These are phyloP conservation scores for Sus cebifrons DNA, from an alignment of 2,797 vertebrate genomes.

Conservation along the genomic window DNA sequence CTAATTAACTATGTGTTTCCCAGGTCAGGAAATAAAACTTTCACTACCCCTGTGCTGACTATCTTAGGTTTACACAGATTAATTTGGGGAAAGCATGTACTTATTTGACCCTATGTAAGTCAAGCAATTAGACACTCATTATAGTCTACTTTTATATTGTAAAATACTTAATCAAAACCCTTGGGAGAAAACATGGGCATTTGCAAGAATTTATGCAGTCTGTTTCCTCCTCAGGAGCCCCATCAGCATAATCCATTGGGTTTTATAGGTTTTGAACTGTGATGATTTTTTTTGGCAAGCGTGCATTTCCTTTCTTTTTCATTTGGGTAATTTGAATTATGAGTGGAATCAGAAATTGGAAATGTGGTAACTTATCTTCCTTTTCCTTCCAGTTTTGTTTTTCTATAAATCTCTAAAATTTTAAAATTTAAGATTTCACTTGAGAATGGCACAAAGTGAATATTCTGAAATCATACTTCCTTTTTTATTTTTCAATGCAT, in stretches of 20 bases:
- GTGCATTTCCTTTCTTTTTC: slow-evolving; percentile 11
- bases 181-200: not conserved
- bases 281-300: not conserved
- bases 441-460: not conserved
- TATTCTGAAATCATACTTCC: not conserved
- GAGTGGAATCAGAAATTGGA: not conserved
- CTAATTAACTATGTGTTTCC: slow-evolving; percentile 95
- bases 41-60: slow-evolving; percentile 85
- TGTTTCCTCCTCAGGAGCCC: fast-evolving
- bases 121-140: slow-evolving; percentile 87
- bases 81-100: slow-evolving; percentile 85
- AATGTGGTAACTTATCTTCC: not conserved
- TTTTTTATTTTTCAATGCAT: not conserved
- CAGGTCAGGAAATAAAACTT: slow-evolving; percentile 92
- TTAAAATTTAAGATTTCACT: not conserved
- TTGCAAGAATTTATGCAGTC: not conserved
- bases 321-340: not conserved
- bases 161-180: slow-evolving; percentile 81
- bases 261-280: not conserved
- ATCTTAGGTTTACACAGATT: slow-evolving; percentile 89
- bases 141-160: slow-evolving; percentile 75
- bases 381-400: not conserved
- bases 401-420: not conserved
- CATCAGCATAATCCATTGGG: not conserved
- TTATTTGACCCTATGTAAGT: slow-evolving; percentile 86